Evolutionary conservation across 2,113 vertebrate species (phyloP).

Genomic region (Rhinolophus ferrumequinum): DNA sequence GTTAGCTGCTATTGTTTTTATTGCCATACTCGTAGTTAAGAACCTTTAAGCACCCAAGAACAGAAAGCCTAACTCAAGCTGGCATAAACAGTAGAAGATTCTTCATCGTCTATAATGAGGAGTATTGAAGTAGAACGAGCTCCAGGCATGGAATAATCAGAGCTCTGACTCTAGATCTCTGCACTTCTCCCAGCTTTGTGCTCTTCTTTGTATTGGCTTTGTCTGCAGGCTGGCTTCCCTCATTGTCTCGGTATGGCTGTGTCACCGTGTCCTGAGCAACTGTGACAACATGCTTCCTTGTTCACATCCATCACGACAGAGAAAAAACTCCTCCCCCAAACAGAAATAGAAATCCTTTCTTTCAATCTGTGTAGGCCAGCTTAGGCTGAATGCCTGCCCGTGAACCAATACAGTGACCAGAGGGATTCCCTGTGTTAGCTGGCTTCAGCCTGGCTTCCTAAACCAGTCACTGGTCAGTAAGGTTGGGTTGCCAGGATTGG

Average conservation of each 20-base stretch:
- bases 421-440: neutral
- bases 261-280: conserved; percentile 20
- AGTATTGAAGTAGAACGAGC: neutral
- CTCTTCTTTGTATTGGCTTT: conserved; percentile 57
- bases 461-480: neutral
- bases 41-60: conserved; percentile 16
- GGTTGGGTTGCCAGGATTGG: neutral
- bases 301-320: conserved; percentile 38
- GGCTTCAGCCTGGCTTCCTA: neutral
- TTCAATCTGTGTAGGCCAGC: neutral
- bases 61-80: conserved; percentile 40
- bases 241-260: conserved; percentile 57
- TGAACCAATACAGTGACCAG: neutral
- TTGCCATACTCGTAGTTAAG: neutral
- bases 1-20: conserved; percentile 46
- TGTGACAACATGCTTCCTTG: conserved; percentile 68
- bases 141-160: conserved; percentile 43
- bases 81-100: conserved; percentile 54
- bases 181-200: neutral
- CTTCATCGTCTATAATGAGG: conserved; percentile 51
- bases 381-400: neutral
- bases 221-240: conserved; percentile 50
- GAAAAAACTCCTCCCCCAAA: neutral
- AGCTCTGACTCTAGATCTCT: conserved; percentile 55
- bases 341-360: conserved; percentile 28